Conservation (phyloP, 1,140 invertebrate genomes). For the Eciton burchellii region DNA sequence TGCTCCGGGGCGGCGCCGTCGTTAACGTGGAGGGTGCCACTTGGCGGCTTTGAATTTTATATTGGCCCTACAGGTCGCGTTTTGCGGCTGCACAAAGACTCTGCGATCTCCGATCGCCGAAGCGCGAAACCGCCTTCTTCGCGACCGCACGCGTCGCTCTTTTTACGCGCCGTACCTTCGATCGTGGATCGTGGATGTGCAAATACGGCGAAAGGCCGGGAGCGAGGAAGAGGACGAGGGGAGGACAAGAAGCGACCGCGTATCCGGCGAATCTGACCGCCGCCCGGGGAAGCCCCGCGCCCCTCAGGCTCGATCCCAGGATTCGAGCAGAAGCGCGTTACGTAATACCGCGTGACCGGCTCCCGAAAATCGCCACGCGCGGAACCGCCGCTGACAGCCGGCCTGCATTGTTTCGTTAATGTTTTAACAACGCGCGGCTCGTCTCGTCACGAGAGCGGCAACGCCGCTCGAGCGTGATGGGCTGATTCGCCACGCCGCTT, state of each 20-base stretch:
- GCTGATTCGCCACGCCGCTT: slow-evolving; percentile 67
- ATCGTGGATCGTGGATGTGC: neutral
- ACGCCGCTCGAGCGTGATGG: slow-evolving; percentile 56
- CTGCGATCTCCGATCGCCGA: neutral
- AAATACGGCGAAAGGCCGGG: neutral
- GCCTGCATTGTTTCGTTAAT: slow-evolving; percentile 69
- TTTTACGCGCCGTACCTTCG: neutral
- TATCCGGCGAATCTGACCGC: neutral
- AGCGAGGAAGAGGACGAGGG: neutral
- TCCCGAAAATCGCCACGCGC: slow-evolving; percentile 5
- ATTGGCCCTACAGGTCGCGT: slow-evolving; percentile 67
- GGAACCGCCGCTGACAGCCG: slow-evolving; percentile 31
- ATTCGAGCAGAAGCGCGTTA: no score
- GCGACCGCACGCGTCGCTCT: neutral
- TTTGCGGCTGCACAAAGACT: slow-evolving; percentile 68
- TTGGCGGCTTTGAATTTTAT: slow-evolving; percentile 83
- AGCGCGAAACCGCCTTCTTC: slow-evolving; percentile 6
- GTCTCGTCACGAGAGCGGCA: slow-evolving; percentile 57
- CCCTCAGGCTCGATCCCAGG: no score
- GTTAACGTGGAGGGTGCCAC: slow-evolving; percentile 82
- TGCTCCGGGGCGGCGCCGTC: slow-evolving; percentile 83
- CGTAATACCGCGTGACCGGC: neutral
- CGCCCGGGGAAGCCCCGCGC: neutral
- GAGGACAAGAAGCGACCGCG: neutral
- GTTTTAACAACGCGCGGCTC: slow-evolving; percentile 62